Conservation (phyloP, 2,113 vertebrate species). For the Dinomys branickii region DNA sequence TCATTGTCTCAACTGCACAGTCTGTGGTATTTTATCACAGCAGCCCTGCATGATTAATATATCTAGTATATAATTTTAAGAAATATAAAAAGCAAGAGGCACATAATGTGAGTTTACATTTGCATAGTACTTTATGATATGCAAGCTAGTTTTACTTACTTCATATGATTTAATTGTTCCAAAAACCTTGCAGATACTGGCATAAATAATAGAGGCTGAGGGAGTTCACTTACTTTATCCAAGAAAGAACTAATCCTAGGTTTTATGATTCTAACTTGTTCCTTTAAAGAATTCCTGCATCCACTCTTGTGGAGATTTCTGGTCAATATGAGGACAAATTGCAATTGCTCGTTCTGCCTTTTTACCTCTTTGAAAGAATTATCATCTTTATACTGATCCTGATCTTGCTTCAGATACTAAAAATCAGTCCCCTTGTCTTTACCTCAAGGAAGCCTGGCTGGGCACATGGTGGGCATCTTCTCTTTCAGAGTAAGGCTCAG, state of each 20-base stretch:
- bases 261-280: background rate
- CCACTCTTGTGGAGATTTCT: background rate
- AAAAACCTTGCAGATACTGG: background rate
- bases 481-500: background rate
- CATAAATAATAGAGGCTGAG: background rate
- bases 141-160: background rate
- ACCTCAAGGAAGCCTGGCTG: no score
- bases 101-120: background rate
- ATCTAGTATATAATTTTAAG: background rate
- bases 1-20: background rate
- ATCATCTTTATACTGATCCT: background rate
- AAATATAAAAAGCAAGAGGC: background rate
- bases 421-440: background rate
- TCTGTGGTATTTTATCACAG: background rate
- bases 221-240: background rate
- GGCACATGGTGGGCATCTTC: fast-evolving
- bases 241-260: background rate
- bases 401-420: background rate
- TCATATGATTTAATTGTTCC: background rate
- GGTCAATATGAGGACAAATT: background rate
- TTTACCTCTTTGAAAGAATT: background rate
- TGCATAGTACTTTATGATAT: background rate
- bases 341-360: background rate
- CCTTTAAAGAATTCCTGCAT: background rate
- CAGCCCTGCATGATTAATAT: background rate